Evolutionary conservation across 2,888 invertebrate species (phyloP), one percentile per base, ranked within the genome.

Genomic region (Timandra comae): DNA sequence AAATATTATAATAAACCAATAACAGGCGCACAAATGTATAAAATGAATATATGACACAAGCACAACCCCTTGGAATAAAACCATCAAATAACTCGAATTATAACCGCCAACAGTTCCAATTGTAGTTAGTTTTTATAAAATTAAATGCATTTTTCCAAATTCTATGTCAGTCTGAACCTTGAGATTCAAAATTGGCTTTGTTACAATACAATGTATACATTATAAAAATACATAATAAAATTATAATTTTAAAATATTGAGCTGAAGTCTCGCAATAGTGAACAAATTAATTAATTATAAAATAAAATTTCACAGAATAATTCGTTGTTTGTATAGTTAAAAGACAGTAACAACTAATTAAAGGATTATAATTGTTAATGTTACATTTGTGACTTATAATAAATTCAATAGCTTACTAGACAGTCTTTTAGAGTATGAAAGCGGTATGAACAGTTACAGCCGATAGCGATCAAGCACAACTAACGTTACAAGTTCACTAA

Each of bases 311-410:
- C 72, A 79, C 75, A 79, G 76, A 71, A 56, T 66, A 59, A 71
- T 81, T 84, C 82, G 81, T 84, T 84, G 82, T 80, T 58, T 72
- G 63, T 62, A 66, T 56, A 65, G 61, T 41, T 40, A 35, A 30
- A 69, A 67, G 63, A 63, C 49, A 63, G 61, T 66, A 68, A 67
- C 41, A 49, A 72, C 70, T 78, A 73, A 76, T 70, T 64, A 59
- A 61, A 62, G 70, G 74, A 62, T 61, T 70, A 73, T 68, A 70
- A 72, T 67, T 68, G 81, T 80, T 68, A 68, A 69, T 65, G n/a
- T n/a, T n/a, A n/a, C n/a, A 72, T 85, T 85, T 85, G 84, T 84
- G 82, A 84, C 84, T 79, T 80, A 81, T 50, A 67, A 76, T 78
- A 76, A 73, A 73, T 76, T 77, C 65, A 73, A 70, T 79, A 77